Base-by-base conservation (phyloP, 2,888 invertebrate species). In the Eupithecia dodoneata region DNA sequence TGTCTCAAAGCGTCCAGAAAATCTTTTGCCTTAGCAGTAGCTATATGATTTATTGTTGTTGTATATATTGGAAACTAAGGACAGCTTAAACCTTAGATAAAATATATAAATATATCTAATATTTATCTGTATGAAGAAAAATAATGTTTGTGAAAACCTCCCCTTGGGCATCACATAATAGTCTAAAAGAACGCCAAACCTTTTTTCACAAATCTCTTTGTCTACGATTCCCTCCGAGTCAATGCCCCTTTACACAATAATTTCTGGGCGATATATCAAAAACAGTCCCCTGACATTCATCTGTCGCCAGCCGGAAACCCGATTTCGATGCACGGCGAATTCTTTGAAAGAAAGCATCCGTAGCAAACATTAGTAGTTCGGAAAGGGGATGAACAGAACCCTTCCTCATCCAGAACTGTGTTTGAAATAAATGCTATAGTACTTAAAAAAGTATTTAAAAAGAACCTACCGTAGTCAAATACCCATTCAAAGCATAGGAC, bases 291-390 rank as follows among this genome's bases (percentile, higher is more conserved):
- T 81, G 82, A 76, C 81, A 79, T 82, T 83, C 82, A 82, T 82
- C 81, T 82, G 83, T 82, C 82, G 80, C 79, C 81, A 79, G 79
- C 82, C 86, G 90, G 87, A 87, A 87, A 87, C 85, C 63, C 84
- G 87, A 89, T 87, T 84, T 84, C 87, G 87, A 86, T 88, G 88
- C 88, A 87, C 87, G 84, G 83, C 86, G 86, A 87, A 89, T 89
- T 86, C 85, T 86, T 83, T 86, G 87, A 86, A 87, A 87, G 83
- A 85, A 83, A 83, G 81, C 83, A 83, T 82, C 81, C 80, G 79
- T 76, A 76, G 82, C 70, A 70, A 63, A 73, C 76, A 76, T 70
- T 70, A 47, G 12, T 30, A 45, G 70, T 45, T 9, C 30, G 18
- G 69, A 18, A 47, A 18, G 44, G 1, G 47, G n/a, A n/a, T 69